Evolutionary conservation across 30 jellyfish, hydroid and myxozoan species (phyloP).

Genomic region (Chrysaora quinquecirrha): DNA sequence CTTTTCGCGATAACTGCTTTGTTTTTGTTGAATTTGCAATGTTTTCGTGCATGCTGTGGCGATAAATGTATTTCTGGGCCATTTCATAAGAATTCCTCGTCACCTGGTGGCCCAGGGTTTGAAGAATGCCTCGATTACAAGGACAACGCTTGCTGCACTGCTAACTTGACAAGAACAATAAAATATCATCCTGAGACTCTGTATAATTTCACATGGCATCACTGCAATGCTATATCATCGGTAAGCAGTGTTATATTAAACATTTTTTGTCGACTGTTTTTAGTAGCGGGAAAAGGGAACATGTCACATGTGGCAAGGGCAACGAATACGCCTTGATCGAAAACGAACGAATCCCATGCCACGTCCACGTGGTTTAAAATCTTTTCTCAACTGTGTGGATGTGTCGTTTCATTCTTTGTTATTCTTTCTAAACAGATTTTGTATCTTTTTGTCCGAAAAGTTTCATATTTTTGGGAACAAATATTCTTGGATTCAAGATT

Average conservation of each 20-base stretch:
- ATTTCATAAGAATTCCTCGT: slow-evolving; percentile 45
- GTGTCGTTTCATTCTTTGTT: too few species aligned
- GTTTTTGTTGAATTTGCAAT: not conserved
- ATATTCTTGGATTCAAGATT: too few species aligned
- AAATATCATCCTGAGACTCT: slow-evolving; percentile 35
- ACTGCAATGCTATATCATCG: slow-evolving; percentile 45
- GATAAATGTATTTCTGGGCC: slow-evolving; percentile 69
- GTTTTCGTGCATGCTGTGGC: not conserved
- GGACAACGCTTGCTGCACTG: slow-evolving; percentile 65
- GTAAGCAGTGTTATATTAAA: slow-evolving; percentile 9
- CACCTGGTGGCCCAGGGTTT: slow-evolving; percentile 34
- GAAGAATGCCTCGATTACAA: slow-evolving; percentile 49
- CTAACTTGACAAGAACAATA: slow-evolving; percentile 29
- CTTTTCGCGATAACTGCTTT: not conserved
- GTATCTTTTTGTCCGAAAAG: too few species aligned
- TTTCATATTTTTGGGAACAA: too few species aligned
- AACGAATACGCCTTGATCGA: too few species aligned
- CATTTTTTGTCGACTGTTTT: not conserved
- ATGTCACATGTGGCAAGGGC: too few species aligned
- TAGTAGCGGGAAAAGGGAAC: not conserved
- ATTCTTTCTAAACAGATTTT: too few species aligned
- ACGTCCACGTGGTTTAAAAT: too few species aligned
- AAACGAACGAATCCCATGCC: too few species aligned
- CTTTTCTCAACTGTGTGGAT: too few species aligned
- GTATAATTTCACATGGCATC: slow-evolving; percentile 70